phyloP scores from a whole-genome alignment of 2,888 invertebrate species.

The Epirrita christyi region DNA sequence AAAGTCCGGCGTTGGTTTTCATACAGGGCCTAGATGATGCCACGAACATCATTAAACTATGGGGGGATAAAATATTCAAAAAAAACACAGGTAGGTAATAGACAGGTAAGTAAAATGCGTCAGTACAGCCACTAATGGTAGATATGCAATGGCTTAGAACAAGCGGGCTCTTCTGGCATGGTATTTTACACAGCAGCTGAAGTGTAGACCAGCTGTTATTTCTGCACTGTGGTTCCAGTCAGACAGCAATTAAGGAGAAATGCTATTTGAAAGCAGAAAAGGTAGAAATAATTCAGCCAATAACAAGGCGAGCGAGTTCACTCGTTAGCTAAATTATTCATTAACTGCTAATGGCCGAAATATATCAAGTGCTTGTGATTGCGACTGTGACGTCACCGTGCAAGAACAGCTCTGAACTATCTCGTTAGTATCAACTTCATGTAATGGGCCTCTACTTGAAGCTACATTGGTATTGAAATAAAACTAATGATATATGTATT shows the following conservation, averaged over 20 bases:
- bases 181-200: not conserved
- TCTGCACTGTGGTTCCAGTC: conserved; percentile 48
- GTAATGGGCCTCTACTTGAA: no score
- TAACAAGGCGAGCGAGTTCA: conserved; percentile 66
- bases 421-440: conserved; percentile 4
- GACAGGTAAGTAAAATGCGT: no score
- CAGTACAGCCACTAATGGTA: no score
- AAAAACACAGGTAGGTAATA: no score
- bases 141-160: no score
- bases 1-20: no score
- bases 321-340: conserved; percentile 80
- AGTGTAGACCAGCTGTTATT: not conserved
- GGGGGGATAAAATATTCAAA: no score
- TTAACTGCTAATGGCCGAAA: conserved; percentile 76
- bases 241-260: conserved; percentile 82
- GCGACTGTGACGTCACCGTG: conserved; percentile 37
- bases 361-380: conserved; percentile 56
- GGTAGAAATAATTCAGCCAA: conserved; percentile 81
- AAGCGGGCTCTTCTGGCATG: no score
- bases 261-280: conserved; percentile 79
- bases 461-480: no score
- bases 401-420: conserved; percentile 27
- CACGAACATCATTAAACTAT: no score
- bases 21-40: no score
- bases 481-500: no score